phyloP scores from a whole-genome alignment of 2,888 invertebrate genomes.

The Gandaritis pyraliata region DNA sequence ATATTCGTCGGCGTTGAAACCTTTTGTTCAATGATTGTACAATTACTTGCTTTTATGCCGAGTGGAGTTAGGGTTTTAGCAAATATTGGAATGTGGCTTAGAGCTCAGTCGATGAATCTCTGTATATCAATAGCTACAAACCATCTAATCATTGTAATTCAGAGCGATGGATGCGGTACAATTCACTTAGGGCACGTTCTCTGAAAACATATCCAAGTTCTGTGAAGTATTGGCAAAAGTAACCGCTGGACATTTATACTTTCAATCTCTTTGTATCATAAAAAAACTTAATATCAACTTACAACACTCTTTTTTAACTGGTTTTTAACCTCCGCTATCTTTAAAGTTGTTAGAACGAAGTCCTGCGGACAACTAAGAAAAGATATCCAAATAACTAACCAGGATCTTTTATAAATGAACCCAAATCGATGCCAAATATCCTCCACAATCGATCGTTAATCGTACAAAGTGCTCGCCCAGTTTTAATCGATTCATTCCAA shows the following conservation, averaged over 20 bases:
- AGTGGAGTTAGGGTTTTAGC: conserved; percentile 10
- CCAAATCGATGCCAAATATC: conserved; percentile 5
- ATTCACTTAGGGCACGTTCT: too few species aligned
- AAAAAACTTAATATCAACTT: too few species aligned
- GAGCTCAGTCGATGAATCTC: background rate
- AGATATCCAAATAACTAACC: background rate
- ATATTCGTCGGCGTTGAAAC: conserved; percentile 33
- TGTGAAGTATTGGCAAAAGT: too few species aligned
- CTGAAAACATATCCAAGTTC: too few species aligned
- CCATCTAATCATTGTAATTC: too few species aligned
- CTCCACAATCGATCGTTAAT: conserved; percentile 34
- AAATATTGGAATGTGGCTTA: conserved; percentile 8
- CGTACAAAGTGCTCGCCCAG: conserved; percentile 38
- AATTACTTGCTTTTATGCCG: conserved; percentile 11
- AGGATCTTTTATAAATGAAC: background rate
- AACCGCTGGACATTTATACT: too few species aligned
- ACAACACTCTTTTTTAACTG: too few species aligned
- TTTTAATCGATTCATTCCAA: conserved; percentile 44
- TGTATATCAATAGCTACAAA: too few species aligned
- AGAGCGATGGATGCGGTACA: too few species aligned
- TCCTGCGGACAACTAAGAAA: background rate
- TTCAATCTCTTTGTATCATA: too few species aligned
- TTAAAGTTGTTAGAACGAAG: too few species aligned
- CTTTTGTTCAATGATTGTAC: conserved; percentile 37
- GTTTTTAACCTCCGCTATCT: too few species aligned